Evolutionary conservation across 2,113 vertebrate species (phyloP).

Genomic region (Nematolebias whitei): DNA sequence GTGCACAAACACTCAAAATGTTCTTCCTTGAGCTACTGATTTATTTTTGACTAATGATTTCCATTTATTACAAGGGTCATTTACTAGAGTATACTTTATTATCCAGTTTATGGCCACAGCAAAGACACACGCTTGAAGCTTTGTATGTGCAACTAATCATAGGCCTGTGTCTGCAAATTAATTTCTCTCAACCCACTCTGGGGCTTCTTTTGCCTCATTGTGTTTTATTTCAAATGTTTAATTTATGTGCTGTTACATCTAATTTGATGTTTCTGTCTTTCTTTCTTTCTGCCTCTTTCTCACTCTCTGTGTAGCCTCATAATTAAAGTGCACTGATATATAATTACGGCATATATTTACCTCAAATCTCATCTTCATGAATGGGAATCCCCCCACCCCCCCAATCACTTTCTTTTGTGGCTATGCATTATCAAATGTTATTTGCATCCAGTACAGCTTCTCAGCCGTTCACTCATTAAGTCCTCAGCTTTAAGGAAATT

Average conservation of each 20-base stretch:
- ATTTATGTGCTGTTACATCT: constrained; percentile 49
- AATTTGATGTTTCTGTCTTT: constrained; percentile 50
- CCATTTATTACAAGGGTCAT: constrained; percentile 38
- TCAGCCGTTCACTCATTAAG: constrained; percentile 74
- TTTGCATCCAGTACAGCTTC: constrained; percentile 74
- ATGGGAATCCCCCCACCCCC: constrained; percentile 54
- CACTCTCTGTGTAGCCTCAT: constrained; percentile 50
- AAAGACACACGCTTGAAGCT: constrained; percentile 7
- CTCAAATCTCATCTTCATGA: constrained; percentile 67
- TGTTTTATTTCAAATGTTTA: constrained; percentile 67
- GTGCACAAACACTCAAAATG: constrained; percentile 4
- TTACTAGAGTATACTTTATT: constrained; percentile 27
- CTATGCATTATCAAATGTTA: constrained; percentile 74
- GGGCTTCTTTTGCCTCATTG: constrained; percentile 34
- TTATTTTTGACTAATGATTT: constrained; percentile 49
- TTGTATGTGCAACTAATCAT: not conserved
- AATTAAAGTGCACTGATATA: constrained; percentile 74
- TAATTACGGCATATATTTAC: constrained; percentile 77
- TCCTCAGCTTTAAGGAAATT: constrained; percentile 67
- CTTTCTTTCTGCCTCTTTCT: constrained; percentile 36
- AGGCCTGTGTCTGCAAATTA: constrained; percentile 15
- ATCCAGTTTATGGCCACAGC: constrained; percentile 14
- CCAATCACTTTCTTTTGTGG: constrained; percentile 71
- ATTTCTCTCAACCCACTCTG: constrained; percentile 31
- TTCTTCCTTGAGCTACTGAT: constrained; percentile 60